A percentile compares a stretch with the other conserved stretches of the same genome.
phyloP scores from a whole-genome alignment of 1,140 invertebrate genomes.

The Drosophila nasuta region DNA sequence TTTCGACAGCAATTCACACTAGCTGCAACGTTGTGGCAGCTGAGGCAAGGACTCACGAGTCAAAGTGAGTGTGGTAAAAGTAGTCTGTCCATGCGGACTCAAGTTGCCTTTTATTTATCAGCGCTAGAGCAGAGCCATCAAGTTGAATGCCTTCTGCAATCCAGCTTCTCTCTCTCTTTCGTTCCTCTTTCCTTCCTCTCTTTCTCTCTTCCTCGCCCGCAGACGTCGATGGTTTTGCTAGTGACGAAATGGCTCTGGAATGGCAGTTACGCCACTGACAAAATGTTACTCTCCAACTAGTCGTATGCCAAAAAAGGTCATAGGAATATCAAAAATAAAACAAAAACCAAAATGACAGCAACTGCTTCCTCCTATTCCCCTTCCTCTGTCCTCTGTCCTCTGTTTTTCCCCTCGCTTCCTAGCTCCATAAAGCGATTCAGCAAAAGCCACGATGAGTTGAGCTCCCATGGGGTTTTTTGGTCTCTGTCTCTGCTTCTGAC shows the following conservation, averaged over 20 bases:
- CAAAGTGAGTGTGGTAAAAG: conserved; percentile 24
- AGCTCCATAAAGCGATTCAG: conserved; percentile 19
- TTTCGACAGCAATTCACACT: conserved; percentile 66
- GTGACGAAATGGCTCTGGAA: conserved; percentile 43
- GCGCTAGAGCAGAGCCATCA: conserved; percentile 32
- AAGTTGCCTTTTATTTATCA: conserved; percentile 52
- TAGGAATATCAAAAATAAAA: conserved; percentile 68
- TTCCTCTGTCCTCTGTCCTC: too few relatives aligned
- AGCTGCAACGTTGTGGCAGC: conserved; percentile 7
- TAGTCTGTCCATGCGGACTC: conserved; percentile 24
- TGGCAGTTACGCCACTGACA: conserved; percentile 47
- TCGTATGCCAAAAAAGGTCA: conserved; percentile 46
- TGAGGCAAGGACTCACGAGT: not conserved
- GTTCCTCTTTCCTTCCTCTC: not conserved
- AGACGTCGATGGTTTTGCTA: conserved; percentile 7
- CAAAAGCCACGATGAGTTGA: conserved; percentile 69
- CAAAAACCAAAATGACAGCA: conserved; percentile 68
- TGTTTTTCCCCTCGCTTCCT: not conserved
- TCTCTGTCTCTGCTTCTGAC: conserved; percentile 38
- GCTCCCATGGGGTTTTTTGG: conserved; percentile 76
- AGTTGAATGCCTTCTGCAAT: conserved; percentile 3
- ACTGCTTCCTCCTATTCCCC: conserved; percentile 14
- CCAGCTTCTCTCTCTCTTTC: not conserved
- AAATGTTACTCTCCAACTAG: conserved; percentile 47
- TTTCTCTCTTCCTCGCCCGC: not conserved